Percentiles rank a stretch among this genome's conserved stretches.
Conservation (phyloP, 2,888 invertebrate genomes). For the Helobdella robusta region DNA sequence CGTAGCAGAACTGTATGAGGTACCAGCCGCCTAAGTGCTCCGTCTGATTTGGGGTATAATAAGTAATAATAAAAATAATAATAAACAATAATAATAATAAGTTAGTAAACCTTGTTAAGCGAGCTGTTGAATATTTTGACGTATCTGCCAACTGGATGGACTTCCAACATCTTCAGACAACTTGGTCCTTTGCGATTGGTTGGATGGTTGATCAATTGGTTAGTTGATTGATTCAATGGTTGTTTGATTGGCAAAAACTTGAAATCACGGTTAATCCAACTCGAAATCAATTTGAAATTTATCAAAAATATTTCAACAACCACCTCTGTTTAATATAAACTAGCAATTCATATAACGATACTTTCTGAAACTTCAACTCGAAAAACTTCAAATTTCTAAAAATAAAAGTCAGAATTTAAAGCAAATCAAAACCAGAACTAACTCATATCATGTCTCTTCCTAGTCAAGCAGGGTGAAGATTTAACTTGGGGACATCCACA, state of each 20-base stretch:
- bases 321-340: no score
- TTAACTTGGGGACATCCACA: not conserved
- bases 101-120: conserved; percentile 14
- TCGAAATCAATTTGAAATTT: not conserved
- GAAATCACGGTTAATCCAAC: not conserved
- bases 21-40: conserved; percentile 15
- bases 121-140: conserved; percentile 20
- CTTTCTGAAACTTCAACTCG: no score
- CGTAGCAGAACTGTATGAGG: conserved; percentile 19
- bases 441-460: not conserved
- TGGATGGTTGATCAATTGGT: not conserved
- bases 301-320: no score
- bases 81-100: conserved; percentile 11
- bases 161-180: conserved; percentile 19
- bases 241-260: not conserved
- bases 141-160: conserved; percentile 23
- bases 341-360: no score
- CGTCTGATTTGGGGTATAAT: not conserved
- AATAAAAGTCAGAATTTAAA: no score
- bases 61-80: not conserved
- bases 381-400: no score
- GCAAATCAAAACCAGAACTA: no score
- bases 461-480: conserved; percentile 17
- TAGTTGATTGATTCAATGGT: not conserved
- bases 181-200: not conserved